Base-by-base conservation (phyloP, 2,888 invertebrate genomes). In the Cerastis rubricosa region DNA sequence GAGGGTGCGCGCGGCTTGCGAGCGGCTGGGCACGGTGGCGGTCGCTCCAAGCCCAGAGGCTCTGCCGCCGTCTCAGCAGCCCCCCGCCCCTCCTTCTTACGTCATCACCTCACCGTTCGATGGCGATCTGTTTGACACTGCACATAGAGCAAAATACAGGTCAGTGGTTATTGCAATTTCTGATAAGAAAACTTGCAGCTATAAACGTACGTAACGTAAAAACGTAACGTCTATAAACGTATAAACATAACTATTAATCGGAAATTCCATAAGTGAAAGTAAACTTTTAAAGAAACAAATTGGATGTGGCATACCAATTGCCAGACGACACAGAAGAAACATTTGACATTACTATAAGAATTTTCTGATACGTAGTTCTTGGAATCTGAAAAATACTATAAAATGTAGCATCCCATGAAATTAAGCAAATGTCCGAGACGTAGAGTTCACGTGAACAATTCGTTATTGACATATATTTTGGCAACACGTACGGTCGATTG, bases 91-190 rank as follows among this genome's bases (percentile, higher is more conserved):
- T 51, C 94, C 95, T 67, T 91, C 94, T 88, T 96, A 96, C 92
- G 93, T 98, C 95, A 97, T 98, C 90, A 95, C 98, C 84, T 97
- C 98, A 71, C 97, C 97, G 85, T 98, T 98, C 93, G 98, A 98
- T 84, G 98, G 98, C 71, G 97, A 97, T 80, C 97, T 97, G 81
- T 98, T 97, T 94, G 97, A 98, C 90, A 97, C 97, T 84, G 97
- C 98, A 81, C 97, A 97, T 92, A 95, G 94, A 92, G 96, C 96
- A 72, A 96, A 96, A 92, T 96, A 96, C 93, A 96, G 96, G 96
- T 96, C 64, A 90, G 85, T 86, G 66, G 25, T 35, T 71, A 63
- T 66, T 87, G 89, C 19, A 11, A 45, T 57, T 74, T 80, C 83
- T 17, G 67, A 74, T 72, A 82, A 65, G 72, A 80, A 47, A 67